Conservation (phyloP, 2,888 invertebrate genomes). For the Leucania comma region DNA sequence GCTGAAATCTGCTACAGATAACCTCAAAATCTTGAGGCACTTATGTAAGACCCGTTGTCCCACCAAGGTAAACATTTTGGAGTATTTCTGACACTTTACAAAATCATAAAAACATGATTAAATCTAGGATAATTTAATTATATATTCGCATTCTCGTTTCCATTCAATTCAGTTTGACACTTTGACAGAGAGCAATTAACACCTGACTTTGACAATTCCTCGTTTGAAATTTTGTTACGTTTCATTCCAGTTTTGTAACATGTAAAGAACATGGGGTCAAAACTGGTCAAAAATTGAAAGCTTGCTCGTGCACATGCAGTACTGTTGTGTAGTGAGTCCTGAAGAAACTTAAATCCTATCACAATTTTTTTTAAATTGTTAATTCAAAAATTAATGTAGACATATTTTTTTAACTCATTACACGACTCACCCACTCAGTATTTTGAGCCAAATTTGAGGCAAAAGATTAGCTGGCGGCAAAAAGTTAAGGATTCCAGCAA, state of each 20-base stretch:
- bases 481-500: too few relatives aligned
- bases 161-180: slow-evolving; percentile 69
- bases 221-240: slow-evolving; percentile 65
- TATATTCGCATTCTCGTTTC: slow-evolving; percentile 66
- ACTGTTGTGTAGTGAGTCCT: too few relatives aligned
- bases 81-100: slow-evolving; percentile 52
- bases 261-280: too few relatives aligned
- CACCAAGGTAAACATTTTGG: slow-evolving; percentile 82
- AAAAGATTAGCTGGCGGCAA: too few relatives aligned
- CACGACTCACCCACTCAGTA: too few relatives aligned
- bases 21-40: slow-evolving; percentile 89
- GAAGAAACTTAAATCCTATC: too few relatives aligned
- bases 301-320: too few relatives aligned
- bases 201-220: slow-evolving; percentile 80
- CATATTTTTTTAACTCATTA: too few relatives aligned
- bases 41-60: slow-evolving; percentile 85
- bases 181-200: slow-evolving; percentile 72
- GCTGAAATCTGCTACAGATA: slow-evolving; percentile 84
- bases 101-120: slow-evolving; percentile 71
- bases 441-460: too few relatives aligned
- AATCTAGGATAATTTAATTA: slow-evolving; percentile 71
- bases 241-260: slow-evolving; percentile 11
- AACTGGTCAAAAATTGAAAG: too few relatives aligned
- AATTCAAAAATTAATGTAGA: too few relatives aligned
- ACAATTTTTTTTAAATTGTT: too few relatives aligned